A percentile compares a stretch with the other conserved stretches of the same genome.
These are phyloP conservation scores for Rhinophrynus dorsalis DNA, from an alignment of 2,797 vertebrate genomes.

Conservation along the genomic window DNA sequence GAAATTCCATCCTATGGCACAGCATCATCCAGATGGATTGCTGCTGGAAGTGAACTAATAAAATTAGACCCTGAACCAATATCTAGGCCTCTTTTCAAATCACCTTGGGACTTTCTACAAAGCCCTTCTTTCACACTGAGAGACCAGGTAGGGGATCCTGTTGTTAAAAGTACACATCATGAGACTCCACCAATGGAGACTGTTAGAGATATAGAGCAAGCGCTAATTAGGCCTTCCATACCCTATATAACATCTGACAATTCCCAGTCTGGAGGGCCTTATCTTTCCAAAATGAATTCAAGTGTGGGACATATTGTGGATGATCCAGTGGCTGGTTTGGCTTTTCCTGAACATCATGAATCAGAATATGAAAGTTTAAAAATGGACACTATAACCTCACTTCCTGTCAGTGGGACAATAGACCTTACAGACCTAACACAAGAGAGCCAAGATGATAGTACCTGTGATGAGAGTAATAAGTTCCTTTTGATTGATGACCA, in stretches of 20 bases:
- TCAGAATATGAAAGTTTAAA: not conserved
- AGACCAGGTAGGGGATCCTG: not conserved
- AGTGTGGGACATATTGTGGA: not conserved
- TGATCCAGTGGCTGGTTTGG: not conserved
- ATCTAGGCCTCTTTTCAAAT: not conserved
- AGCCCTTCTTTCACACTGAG: constrained; percentile 1
- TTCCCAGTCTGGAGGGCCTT: not conserved
- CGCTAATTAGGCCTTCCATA: not conserved
- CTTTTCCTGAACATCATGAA: not conserved
- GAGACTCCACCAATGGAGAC: not conserved
- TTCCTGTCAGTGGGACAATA: not conserved
- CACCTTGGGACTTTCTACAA: not conserved
- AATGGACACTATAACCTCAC: not conserved
- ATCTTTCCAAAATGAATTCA: not conserved
- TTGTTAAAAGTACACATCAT: not conserved
- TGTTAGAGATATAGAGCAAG: not conserved
- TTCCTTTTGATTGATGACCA: constrained; percentile 63
- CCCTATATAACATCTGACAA: not conserved
- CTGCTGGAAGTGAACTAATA: constrained; percentile 18
- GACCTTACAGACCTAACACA: not conserved
- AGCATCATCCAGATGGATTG: constrained; percentile 8
- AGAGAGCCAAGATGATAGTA: constrained; percentile 9
- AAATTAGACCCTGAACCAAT: constrained; percentile 5
- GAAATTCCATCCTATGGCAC: not conserved
- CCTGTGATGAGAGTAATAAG: constrained; percentile 7